phyloP scores from a whole-genome alignment of 2,797 vertebrate genomes.

The Oryzias dopingdopingensis region DNA sequence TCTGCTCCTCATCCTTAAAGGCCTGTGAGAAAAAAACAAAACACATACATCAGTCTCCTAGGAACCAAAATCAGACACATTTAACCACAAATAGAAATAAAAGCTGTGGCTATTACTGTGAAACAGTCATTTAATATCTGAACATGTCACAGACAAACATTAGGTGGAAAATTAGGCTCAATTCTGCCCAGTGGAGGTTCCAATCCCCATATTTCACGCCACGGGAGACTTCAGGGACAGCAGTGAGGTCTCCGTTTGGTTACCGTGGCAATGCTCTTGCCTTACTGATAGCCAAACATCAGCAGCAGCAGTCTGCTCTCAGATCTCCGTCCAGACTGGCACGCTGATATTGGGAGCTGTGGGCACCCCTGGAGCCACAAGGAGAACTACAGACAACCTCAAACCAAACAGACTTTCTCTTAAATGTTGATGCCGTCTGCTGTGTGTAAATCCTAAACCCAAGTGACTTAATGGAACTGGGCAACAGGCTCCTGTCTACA shows the following conservation, averaged over 20 bases:
- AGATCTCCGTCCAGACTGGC: conserved; percentile 73
- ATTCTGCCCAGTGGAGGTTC: conserved; percentile 38
- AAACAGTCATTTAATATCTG: conserved; percentile 69
- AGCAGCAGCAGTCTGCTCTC: conserved; percentile 57
- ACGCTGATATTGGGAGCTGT: conserved; percentile 69
- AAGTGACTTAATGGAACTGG: conserved; percentile 76
- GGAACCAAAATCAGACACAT: conserved; percentile 67
- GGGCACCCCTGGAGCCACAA: conserved; percentile 72
- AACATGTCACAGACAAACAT: conserved; percentile 71
- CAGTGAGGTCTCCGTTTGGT: conserved; percentile 60
- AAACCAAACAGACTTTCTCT: conserved; percentile 73
- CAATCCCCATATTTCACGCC: conserved; percentile 58
- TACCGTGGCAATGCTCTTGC: conserved; percentile 55
- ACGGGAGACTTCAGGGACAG: conserved; percentile 46
- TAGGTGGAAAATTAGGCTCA: conserved; percentile 71
- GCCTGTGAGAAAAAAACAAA: conserved; percentile 68
- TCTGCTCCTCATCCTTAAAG: conserved; percentile 73
- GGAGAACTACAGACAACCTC: conserved; percentile 75
- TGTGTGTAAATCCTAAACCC: conserved; percentile 65
- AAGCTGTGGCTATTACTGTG: conserved; percentile 61
- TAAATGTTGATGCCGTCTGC: conserved; percentile 71
- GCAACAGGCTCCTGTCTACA: conserved; percentile 47
- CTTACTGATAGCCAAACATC: conserved; percentile 65
- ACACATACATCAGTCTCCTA: conserved; percentile 72
- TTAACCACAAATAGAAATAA: conserved; percentile 72